Conservation (phyloP, 2,888 invertebrate species). For the Drosophila prolongata region DNA sequence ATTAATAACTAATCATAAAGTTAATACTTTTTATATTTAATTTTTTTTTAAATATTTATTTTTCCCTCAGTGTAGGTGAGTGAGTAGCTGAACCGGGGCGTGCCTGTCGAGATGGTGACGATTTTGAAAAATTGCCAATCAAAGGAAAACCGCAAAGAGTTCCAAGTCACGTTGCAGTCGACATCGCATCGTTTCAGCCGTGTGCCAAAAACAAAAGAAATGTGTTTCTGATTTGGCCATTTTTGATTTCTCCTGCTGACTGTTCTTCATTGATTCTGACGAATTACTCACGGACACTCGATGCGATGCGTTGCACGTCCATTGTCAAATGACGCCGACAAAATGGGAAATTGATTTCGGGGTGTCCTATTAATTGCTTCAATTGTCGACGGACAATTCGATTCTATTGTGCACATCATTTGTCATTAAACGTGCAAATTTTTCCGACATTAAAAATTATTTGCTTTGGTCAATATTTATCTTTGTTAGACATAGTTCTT, state of each 20-base stretch:
- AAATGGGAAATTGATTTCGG: constrained; percentile 72
- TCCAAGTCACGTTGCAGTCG: constrained; percentile 70
- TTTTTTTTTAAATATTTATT: not conserved
- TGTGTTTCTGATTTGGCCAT: constrained; percentile 31
- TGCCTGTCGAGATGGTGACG: constrained; percentile 60
- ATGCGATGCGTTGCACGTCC: constrained; percentile 50
- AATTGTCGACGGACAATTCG: constrained; percentile 17
- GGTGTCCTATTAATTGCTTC: constrained; percentile 35
- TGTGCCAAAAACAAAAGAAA: constrained; percentile 68
- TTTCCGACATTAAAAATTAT: constrained; percentile 12
- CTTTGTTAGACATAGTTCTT: constrained; percentile 21
- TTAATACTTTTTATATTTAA: too few relatives aligned
- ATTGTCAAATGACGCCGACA: constrained; percentile 64
- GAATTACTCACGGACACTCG: constrained; percentile 56
- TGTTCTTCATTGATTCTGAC: constrained; percentile 54
- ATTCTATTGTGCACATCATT: constrained; percentile 8
- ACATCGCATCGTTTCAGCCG: constrained; percentile 53
- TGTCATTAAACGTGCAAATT: constrained; percentile 19
- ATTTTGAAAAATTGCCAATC: constrained; percentile 78
- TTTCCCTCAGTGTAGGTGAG: constrained; percentile 21
- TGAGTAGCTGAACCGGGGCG: constrained; percentile 32
- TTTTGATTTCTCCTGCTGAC: constrained; percentile 11
- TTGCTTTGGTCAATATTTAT: constrained; percentile 25
- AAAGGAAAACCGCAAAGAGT: constrained; percentile 75
- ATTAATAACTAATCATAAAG: too few relatives aligned